These are phyloP conservation scores for Scomber colias DNA, from an alignment of 2,113 vertebrate genomes.

Conservation along the genomic window DNA sequence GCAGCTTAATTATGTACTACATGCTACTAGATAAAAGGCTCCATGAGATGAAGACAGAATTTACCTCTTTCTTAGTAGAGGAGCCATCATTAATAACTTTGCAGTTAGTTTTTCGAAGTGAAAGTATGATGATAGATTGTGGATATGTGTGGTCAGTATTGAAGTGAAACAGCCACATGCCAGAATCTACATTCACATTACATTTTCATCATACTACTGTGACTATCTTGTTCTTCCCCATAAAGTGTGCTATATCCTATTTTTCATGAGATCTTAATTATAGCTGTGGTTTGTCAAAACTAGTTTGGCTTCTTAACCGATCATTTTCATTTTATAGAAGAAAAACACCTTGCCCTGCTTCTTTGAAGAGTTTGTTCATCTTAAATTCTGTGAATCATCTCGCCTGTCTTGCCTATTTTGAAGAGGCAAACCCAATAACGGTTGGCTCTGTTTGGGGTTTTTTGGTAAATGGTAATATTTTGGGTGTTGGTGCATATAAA, in stretches of 20 bases:
- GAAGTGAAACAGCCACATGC: background rate
- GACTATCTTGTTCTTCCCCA: too few species aligned
- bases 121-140: constrained; percentile 8
- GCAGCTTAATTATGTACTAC: constrained; percentile 66
- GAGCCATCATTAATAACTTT: constrained; percentile 20
- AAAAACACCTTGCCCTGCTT: too few species aligned
- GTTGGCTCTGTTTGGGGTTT: background rate
- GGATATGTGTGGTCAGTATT: background rate
- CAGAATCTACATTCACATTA: background rate
- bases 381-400: too few species aligned
- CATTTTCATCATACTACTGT: too few species aligned
- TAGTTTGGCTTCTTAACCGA: background rate
- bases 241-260: background rate
- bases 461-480: background rate
- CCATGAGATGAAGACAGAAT: constrained; percentile 52
- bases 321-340: background rate
- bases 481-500: constrained; percentile 26
- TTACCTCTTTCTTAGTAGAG: constrained; percentile 19
- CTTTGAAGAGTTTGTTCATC: too few species aligned
- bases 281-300: too few species aligned
- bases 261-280: too few species aligned
- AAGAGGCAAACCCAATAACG: background rate
- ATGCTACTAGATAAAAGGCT: constrained; percentile 58
- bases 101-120: background rate
- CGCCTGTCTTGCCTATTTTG: background rate